Conservation (phyloP, 1,140 invertebrate genomes). For the Delia radicum region DNA sequence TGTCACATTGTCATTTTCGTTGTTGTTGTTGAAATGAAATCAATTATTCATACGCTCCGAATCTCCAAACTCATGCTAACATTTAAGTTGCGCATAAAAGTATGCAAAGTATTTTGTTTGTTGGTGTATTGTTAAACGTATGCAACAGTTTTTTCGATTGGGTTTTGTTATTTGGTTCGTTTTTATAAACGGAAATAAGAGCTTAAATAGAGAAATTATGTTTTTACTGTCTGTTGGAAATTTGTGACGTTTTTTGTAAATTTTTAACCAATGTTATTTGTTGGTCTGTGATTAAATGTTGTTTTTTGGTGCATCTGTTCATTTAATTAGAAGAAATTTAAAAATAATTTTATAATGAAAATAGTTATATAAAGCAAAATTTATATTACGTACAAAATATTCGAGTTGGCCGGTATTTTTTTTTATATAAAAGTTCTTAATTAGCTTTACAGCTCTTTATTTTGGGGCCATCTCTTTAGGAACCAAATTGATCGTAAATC, state of each 20-base stretch:
- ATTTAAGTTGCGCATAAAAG: conserved; percentile 38
- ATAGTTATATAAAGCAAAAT: too few relatives aligned
- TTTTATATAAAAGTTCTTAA: too few relatives aligned
- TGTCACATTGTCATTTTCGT: conserved; percentile 8
- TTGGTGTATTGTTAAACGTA: conserved; percentile 26
- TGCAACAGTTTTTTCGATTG: conserved; percentile 47
- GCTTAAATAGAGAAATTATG: too few relatives aligned
- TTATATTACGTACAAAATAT: too few relatives aligned
- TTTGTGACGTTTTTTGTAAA: background rate
- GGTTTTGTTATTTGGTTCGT: background rate
- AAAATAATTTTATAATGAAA: too few relatives aligned
- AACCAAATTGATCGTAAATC: too few relatives aligned
- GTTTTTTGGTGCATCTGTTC: too few relatives aligned
- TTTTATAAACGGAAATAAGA: too few relatives aligned
- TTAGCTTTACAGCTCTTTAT: too few relatives aligned
- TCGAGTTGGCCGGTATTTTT: too few relatives aligned
- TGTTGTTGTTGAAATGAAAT: conserved; percentile 38
- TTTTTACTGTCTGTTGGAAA: background rate
- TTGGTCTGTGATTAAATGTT: background rate
- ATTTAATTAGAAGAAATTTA: background rate
- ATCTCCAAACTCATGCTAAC: background rate
- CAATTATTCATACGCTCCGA: conserved; percentile 50
- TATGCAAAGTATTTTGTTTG: conserved; percentile 41
- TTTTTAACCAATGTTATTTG: background rate
- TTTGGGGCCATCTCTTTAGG: too few relatives aligned